Base-by-base conservation (phyloP, 1,140 invertebrate species). In the Drosophila paulistorum region DNA sequence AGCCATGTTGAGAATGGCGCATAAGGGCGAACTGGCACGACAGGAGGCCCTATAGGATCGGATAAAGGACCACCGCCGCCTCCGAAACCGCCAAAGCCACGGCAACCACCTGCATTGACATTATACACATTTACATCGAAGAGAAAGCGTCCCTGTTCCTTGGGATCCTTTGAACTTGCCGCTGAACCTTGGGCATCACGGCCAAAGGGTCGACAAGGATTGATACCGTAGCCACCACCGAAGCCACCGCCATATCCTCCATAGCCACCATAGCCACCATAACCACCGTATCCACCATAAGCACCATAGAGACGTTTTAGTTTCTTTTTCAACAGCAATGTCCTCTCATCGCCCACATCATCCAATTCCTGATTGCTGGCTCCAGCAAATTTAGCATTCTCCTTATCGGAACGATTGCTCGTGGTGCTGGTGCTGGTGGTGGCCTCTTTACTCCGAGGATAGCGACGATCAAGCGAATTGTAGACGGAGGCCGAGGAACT, bases 111-210 rank as follows among this genome's bases (percentile, higher is more conserved):
- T 0, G 45, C 62, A 41, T 91, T 79, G 13, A 91, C 84, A 65
- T 91, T 91, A 45, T 90, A 85, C 13, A 91, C 84, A 76, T 91
- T 91, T n/a, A 91, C 17, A 51, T 91, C 90, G 57, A 87, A 91
- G 1, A 91, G 70, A 17, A 91, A 86, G 11, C 90, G 81, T 39
- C 90, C 90, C 63, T 91, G 90, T 35, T 91, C 90, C 7, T 65
- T 74, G 17, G 77, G 62, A 70, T 81, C 87, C 26, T 87, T 70
- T 37, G 74, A 77, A 3, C 61, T 45, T 0, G 37, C 60, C 14
- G 13, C 60, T 4, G 17, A 10, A 2, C 45, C 17, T 11, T 66
- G 61, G 20, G 83, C 90, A 71, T 90, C 86, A 1, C 90, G 85
- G 1, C 90, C 90, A 45, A 77, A 91, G 0, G 90, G 85, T 0